Base-by-base conservation (phyloP, 2,797 vertebrate genomes). In the Rachycentron canadum region DNA sequence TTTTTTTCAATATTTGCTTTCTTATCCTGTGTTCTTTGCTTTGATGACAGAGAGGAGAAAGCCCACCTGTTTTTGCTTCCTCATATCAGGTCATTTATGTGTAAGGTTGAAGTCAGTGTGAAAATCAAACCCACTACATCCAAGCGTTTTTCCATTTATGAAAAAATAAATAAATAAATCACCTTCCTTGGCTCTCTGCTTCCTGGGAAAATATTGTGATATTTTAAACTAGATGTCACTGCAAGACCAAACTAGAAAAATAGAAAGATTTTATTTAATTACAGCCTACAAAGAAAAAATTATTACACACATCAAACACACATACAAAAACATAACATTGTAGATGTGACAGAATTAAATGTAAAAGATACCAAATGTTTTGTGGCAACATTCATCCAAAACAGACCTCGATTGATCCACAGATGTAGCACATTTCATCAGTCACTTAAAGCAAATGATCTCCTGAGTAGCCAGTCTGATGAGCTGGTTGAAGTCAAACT, bases 401-500 rank as follows among this genome's bases (percentile, higher is more conserved):
- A 47, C 36, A 55, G 13, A 56, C 30, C 0, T 30, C 11, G 7
- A 11, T 7, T 52, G 32, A n/a, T 23, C 32, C 32, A 58, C 21
- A 23, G 56, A 25, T 25, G 45, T 25, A 9, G 4, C 23, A 58
- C n/a, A 10, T 56, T 2, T 11, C 14, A 1, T 45, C 3, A 10
- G 38, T 96, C 87, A 97, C 73, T 95, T 95, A 73, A 90, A 90
- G 30, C 79, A 61, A 81, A 98, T 94, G 71, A 99, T 96, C 90
- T 98, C 97, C 87, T 96, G 94, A 0, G 95, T 97, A 57, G 97
- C 96, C 69, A 97, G 34, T 66, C 73, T 92, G 88, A 95, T 90
- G 11, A 99, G 88, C 74, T 92, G 89, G 26, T 95, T 96, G 89
- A 98, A 98, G 85, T 95, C 95, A 64, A 98, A 94, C 36, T 94